Base-by-base conservation (phyloP, 2,113 vertebrate species). In the Ophiodon elongatus region DNA sequence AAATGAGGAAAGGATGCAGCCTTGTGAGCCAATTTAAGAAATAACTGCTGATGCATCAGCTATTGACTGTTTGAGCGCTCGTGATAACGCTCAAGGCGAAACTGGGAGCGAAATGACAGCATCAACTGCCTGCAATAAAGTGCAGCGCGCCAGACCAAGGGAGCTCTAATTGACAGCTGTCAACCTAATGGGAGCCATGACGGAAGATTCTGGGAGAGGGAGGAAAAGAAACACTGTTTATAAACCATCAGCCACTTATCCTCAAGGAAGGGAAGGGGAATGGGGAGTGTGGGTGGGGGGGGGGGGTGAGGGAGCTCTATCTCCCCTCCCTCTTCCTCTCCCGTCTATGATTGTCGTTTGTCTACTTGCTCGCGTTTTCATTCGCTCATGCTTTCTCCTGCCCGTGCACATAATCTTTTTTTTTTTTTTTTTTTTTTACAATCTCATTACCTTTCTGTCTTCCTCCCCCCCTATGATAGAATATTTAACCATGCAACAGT, bases 31-130 rank as follows among this genome's bases (percentile, higher is more conserved):
- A 97, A 97, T 98, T 97, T 97, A 96, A 97, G 96, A 97, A 97
- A 97, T 97, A 97, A 97, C 95, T 97, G 97, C 97, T 98, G 97
- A 98, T 97, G 97, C 96, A 97, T 97, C 97, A 97, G 96, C 96
- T 98, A 98, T 96, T 96, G 97, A 98, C 97, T 97, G 96, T 96
- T 96, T 96, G 94, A 95, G 96, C 94, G 96, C 95, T 96, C 94
- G 96, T 95, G 96, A 97, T 96, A 96, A 94, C 79, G 96, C 97
- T 98, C 97, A 97, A 98, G 97, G 97, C 98, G 96, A 98, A 97
- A 96, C 96, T 85, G 95, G 95, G 96, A 97, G 96, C 96, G 93
- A 97, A 98, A 98, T 98, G 97, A 97, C 97, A 98, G 97, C 97
- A 97, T 97, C 97, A 97, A 97, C 97, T 71, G 95, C 96, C 96